These are phyloP conservation scores for Diachasma alloeum DNA, from an alignment of 1,140 invertebrate species.

Conservation along the genomic window DNA sequence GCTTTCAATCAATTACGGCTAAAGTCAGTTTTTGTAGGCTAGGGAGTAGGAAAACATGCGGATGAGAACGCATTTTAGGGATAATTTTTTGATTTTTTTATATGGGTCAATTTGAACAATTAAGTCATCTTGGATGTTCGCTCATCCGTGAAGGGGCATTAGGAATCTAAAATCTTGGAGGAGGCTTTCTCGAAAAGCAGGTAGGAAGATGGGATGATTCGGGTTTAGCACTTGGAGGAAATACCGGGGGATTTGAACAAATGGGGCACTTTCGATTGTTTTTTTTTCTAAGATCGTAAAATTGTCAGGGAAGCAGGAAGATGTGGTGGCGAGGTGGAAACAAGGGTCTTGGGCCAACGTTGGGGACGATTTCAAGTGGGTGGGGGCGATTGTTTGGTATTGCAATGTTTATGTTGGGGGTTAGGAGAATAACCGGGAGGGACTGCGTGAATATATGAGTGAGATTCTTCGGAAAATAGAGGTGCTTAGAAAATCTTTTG, in stretches of 20 bases:
- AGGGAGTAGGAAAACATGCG: not conserved
- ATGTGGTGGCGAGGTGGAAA: not conserved
- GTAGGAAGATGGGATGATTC: not conserved
- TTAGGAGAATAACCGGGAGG: no score
- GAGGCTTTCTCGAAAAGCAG: constrained; percentile 34
- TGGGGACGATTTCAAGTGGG: no score
- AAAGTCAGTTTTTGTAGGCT: not conserved
- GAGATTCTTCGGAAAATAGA: no score
- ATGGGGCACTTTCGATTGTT: constrained; percentile 9
- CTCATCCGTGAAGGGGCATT: constrained; percentile 37
- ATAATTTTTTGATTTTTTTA: not conserved
- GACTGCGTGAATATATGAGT: no score
- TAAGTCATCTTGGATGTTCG: constrained; percentile 26
- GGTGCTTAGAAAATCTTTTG: no score
- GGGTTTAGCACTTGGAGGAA: no score
- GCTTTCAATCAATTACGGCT: not conserved
- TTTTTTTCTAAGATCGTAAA: constrained; percentile 34
- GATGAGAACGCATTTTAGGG: not conserved
- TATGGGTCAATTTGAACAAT: not conserved
- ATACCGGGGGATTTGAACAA: not conserved
- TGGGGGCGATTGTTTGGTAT: no score
- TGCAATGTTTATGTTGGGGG: no score
- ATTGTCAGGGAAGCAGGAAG: constrained; percentile 34
- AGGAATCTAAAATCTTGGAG: constrained; percentile 34
- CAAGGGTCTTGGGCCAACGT: no score